Evolutionary conservation across 2,113 vertebrate genomes (phyloP).

Genomic region (Epinephelus fuscoguttatus): DNA sequence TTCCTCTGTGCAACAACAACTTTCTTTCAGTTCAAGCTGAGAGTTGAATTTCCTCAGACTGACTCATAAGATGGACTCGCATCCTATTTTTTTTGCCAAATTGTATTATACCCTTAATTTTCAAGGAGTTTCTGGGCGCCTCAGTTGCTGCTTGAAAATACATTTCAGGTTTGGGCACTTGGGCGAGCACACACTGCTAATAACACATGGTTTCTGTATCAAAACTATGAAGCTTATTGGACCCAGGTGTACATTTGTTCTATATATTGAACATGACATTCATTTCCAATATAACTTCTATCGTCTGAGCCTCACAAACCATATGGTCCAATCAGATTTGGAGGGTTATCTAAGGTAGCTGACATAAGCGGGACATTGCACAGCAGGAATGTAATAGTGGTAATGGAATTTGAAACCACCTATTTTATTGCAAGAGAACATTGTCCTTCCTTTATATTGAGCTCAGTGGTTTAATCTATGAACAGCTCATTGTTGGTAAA

Average conservation of each 20-base stretch:
- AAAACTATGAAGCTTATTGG: conserved; percentile 17
- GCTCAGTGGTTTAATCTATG: conserved; percentile 21
- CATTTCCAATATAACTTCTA: conserved; percentile 10
- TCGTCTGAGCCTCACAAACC: conserved; percentile 3
- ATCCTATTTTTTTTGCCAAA: background rate
- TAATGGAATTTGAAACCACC: conserved; percentile 39
- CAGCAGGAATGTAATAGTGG: conserved; percentile 25
- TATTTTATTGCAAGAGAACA: conserved; percentile 42
- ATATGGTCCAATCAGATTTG: conserved; percentile 44
- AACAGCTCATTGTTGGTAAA: conserved; percentile 18
- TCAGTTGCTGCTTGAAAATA: background rate
- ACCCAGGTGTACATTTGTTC: conserved; percentile 27
- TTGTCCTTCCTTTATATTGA: conserved; percentile 12
- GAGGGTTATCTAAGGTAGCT: background rate
- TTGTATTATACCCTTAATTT: conserved; percentile 25
- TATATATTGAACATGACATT: conserved; percentile 10
- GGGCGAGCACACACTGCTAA: conserved; percentile 9
- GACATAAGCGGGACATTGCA: conserved; percentile 3
- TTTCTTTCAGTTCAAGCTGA: background rate
- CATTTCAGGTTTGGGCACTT: background rate
- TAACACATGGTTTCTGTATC: background rate
- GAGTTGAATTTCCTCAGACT: background rate
- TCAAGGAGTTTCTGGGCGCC: background rate
- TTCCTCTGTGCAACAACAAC: background rate
- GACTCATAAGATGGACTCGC: background rate